Conservation (phyloP, 2,113 vertebrate species). For the Hippocampus guttulatus region DNA sequence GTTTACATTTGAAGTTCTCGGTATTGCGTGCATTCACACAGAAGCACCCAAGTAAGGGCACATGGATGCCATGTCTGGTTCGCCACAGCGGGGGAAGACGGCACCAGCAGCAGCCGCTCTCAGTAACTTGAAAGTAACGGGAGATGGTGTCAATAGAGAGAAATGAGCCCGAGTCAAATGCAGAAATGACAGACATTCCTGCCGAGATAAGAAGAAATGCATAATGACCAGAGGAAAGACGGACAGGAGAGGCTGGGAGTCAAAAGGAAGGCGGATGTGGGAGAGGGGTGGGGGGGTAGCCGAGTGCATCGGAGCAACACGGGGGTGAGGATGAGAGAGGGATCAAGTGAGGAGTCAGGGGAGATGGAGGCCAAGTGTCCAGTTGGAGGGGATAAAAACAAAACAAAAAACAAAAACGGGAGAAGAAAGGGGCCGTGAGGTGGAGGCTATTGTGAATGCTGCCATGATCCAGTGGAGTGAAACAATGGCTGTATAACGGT, state of each 20-base stretch:
- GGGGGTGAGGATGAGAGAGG: conserved; percentile 10
- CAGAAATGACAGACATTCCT: conserved; percentile 5
- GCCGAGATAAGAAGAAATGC: neutral
- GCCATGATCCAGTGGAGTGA: conserved; percentile 51
- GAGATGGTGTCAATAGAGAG: conserved; percentile 21
- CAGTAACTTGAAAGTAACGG: conserved; percentile 48
- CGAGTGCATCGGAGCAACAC: neutral
- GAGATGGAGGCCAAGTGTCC: neutral
- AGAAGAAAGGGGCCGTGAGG: conserved; percentile 18
- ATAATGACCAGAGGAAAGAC: neutral
- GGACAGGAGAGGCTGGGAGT: neutral
- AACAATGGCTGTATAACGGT: conserved; percentile 55
- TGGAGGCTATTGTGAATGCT: conserved; percentile 33
- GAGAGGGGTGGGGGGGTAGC: too few relatives aligned
- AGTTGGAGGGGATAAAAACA: conserved; percentile 12
- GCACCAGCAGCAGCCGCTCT: conserved; percentile 21
- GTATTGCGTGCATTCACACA: neutral
- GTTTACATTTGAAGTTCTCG: neutral
- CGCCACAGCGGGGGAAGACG: conserved; percentile 30
- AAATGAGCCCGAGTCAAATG: neutral
- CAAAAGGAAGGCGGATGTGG: neutral
- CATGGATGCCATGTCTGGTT: conserved; percentile 14
- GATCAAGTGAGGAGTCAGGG: conserved; percentile 14
- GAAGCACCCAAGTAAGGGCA: conserved; percentile 17
- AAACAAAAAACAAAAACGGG: conserved; percentile 18